Base-by-base conservation (phyloP, 2,888 invertebrate species). In the Polyploca ridens region DNA sequence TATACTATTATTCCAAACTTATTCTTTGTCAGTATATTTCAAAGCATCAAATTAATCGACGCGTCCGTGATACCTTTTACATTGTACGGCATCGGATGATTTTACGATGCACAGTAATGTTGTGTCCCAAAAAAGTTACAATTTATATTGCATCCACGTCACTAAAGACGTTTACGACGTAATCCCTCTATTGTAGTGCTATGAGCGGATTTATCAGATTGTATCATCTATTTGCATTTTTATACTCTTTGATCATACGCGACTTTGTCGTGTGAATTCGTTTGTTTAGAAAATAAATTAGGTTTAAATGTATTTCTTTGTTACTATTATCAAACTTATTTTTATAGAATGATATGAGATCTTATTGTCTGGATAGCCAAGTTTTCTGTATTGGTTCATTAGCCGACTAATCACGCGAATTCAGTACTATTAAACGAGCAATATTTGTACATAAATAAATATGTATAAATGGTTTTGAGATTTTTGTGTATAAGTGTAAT, bases 11-110 rank as follows among this genome's bases (percentile, higher is more conserved):
- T 13, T 41, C 11, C 13, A 13, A 61, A 61, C 58, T 64, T 72
- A 71, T 27, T 85, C 87, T 83, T 69, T 87, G 85, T 5, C 72
- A 58, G 63, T 70, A 77, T 77, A 82, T 82, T 84, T 84, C 79
- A 85, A 84, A 85, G 77, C 67, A 68, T 69, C 70, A 80, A 79
- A 84, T 86, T 86, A 87, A 87, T 86, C 79, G 82, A 73, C 71
- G 76, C 71, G 76, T 73, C 74, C 78, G 66, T 62, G 71, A 71
- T 67, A 77, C 76, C 71, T 33, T 80, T 77, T 78, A 85, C 84
- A 85, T 76, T 82, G 80, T 81, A 65, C 60, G 58, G 68, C 63
- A 65, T 68, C 70, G 69, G 70, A 72, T 68, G 66, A 79, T 66
- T 86, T 86, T 83, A 87, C 75, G 86, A 85, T 64, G 62, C 67